Percentiles rank a stretch among this genome's conserved stretches.
Conservation (phyloP, 2,113 vertebrate species). For the Macrotus californicus region DNA sequence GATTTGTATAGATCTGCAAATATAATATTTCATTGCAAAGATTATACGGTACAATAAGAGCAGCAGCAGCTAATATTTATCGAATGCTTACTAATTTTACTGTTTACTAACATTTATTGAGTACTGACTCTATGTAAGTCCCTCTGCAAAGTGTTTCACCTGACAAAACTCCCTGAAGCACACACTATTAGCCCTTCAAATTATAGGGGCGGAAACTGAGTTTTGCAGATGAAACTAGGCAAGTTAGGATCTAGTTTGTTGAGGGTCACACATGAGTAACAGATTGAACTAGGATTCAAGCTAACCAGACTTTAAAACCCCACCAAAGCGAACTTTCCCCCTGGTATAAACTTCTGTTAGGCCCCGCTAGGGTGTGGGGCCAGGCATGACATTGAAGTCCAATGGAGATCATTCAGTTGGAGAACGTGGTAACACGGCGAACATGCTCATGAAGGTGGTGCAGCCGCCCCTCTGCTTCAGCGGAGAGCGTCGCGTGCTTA, state of each 20-base stretch:
- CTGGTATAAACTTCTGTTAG: neutral
- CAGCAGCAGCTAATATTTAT: neutral
- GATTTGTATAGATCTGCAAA: neutral
- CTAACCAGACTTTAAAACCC: neutral
- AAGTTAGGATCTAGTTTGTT: neutral
- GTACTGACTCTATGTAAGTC: neutral
- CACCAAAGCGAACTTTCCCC: neutral
- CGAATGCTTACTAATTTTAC: neutral
- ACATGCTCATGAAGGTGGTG: neutral
- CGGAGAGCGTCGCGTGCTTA: accelerated
- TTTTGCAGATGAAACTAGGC: neutral
- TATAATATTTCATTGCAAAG: neutral
- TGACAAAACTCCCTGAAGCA: neutral
- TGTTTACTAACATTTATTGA: neutral
- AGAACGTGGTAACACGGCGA: neutral
- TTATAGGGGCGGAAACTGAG: neutral
- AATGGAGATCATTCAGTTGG: too few species aligned
- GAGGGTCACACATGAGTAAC: neutral
- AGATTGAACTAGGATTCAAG: neutral
- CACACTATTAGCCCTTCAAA: neutral
- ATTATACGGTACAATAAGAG: neutral
- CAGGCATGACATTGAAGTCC: neutral
- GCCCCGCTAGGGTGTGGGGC: neutral
- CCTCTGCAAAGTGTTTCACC: neutral
- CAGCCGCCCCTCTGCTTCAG: accelerated